Conservation (phyloP, 1,140 invertebrate species). For the Lepidurus apus region DNA sequence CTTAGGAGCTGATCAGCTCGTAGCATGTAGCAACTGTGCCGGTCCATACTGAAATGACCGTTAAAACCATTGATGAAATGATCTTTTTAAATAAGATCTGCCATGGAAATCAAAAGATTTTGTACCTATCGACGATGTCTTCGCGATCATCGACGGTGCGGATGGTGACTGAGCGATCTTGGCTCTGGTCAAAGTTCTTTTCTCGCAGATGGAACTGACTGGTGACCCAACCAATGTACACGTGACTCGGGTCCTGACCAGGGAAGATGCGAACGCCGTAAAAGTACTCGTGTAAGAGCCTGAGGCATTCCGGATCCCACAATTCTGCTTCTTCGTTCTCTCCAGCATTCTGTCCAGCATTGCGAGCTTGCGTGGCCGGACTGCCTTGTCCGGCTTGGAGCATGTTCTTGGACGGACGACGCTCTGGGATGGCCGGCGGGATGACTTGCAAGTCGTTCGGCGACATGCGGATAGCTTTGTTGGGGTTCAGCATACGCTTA, state of each 20-base stretch:
- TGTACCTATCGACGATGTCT: conserved; percentile 62
- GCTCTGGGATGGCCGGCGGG: conserved; percentile 61
- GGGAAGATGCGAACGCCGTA: conserved; percentile 84
- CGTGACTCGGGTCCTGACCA: conserved; percentile 83
- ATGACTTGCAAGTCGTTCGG: conserved; percentile 58
- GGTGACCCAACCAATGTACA: conserved; percentile 99
- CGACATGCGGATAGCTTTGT: conserved; percentile 39
- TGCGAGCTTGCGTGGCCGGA: conserved; percentile 40
- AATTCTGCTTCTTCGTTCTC: conserved; percentile 63
- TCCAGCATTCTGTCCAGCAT: conserved; percentile 52
- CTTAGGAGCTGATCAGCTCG: conserved; percentile 93
- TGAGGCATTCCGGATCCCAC: conserved; percentile 78
- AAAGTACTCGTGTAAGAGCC: conserved; percentile 95
- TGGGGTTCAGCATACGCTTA: conserved; percentile 41
- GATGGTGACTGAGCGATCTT: conserved; percentile 80
- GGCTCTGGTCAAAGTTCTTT: conserved; percentile 82
- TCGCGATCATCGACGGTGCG: conserved; percentile 73
- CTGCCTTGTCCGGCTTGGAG: conserved; percentile 43
- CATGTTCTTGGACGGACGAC: conserved; percentile 43
- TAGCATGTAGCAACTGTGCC: conserved; percentile 97
- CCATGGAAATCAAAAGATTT: conserved; percentile 29
- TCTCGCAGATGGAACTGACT: conserved; percentile 89
- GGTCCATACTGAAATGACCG: conserved; percentile 62
- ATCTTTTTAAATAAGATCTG: background rate
- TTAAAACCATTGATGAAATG: no score